Evolutionary conservation across 2,888 invertebrate genomes (phyloP).

Genomic region (Lacanobia wlatinum): DNA sequence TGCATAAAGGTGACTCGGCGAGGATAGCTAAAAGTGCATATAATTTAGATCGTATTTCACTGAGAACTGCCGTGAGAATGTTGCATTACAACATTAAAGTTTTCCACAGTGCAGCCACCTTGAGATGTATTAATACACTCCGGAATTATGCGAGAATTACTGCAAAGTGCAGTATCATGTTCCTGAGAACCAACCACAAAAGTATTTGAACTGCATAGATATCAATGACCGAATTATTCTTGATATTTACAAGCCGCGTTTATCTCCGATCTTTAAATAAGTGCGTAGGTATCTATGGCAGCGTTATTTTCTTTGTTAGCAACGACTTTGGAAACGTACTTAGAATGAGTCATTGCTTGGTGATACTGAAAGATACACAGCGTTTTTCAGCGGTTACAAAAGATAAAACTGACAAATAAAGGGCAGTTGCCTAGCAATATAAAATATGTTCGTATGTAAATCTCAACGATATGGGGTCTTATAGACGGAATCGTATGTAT

Average conservation of each 20-base stretch:
- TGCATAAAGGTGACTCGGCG: neutral
- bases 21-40: conserved; percentile 1
- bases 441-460: neutral
- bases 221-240: conserved; percentile 52
- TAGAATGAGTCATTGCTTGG: conserved; percentile 25
- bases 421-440: neutral
- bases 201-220: conserved; percentile 33
- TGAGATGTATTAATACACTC: conserved; percentile 57
- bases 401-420: conserved; percentile 22
- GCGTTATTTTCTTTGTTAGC: conserved; percentile 43
- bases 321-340: conserved; percentile 13
- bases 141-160: conserved; percentile 23
- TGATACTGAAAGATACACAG: conserved; percentile 25
- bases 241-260: conserved; percentile 9
- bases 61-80: conserved; percentile 7
- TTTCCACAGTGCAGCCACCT: conserved; percentile 28
- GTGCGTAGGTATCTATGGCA: conserved; percentile 2
- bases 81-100: conserved; percentile 33
- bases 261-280: conserved; percentile 41
- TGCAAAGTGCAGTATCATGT: conserved; percentile 51
- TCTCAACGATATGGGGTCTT: neutral
- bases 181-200: conserved; percentile 36
- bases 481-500: neutral
- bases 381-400: conserved; percentile 12
- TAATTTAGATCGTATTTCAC: conserved; percentile 10